Evolutionary conservation across 2,113 vertebrate species (phyloP).

Genomic region (Octodon degus): DNA sequence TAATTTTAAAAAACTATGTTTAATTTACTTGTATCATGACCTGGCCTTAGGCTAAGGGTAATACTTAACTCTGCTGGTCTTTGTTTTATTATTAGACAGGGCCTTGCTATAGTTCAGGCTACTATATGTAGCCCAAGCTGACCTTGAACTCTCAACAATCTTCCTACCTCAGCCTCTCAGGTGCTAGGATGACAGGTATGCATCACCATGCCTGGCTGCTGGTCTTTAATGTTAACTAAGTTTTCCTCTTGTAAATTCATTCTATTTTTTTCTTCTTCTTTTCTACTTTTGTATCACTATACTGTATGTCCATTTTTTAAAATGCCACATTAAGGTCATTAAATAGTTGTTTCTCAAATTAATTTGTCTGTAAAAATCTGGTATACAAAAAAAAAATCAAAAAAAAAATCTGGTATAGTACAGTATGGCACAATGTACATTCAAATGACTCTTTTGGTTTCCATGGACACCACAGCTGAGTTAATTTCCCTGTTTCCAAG

Average conservation of each 20-base stretch:
- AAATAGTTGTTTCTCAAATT: slow-evolving; percentile 30
- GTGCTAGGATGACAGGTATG: neutral
- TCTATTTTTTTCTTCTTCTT: slow-evolving; percentile 32
- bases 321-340: slow-evolving; percentile 35
- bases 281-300: slow-evolving; percentile 17
- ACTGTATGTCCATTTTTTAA: neutral
- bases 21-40: slow-evolving; percentile 45
- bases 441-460: slow-evolving; percentile 53
- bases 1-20: slow-evolving; percentile 47
- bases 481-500: slow-evolving; percentile 40
- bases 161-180: neutral
- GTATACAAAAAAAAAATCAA: too few relatives aligned
- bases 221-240: slow-evolving; percentile 27
- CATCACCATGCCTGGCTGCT: too few relatives aligned
- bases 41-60: slow-evolving; percentile 12
- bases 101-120: neutral
- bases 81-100: neutral
- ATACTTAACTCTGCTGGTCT: slow-evolving; percentile 47
- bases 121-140: neutral
- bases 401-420: neutral
- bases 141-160: neutral
- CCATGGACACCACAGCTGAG: slow-evolving; percentile 29
- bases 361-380: neutral
- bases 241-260: slow-evolving; percentile 40
- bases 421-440: neutral